Conservation (phyloP, 2,888 invertebrate genomes). For the Plutella xylostella region DNA sequence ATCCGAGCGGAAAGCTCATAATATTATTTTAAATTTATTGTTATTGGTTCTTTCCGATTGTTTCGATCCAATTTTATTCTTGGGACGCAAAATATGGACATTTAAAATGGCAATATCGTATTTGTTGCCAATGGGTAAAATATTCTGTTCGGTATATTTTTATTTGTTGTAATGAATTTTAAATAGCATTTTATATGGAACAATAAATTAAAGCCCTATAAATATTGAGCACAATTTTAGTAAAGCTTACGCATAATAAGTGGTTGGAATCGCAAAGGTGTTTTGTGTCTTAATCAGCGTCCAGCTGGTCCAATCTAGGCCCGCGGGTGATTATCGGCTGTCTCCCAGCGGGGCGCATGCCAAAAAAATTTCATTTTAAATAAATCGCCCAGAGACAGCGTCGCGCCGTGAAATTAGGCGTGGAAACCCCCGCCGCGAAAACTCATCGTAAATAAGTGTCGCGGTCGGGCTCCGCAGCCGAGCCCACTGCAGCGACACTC, state of each 20-base stretch:
- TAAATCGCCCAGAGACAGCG: constrained; percentile 63
- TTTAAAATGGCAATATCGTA: too few relatives aligned
- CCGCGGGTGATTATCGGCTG: constrained; percentile 53
- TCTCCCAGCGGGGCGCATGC: constrained; percentile 55
- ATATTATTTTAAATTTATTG: constrained; percentile 26
- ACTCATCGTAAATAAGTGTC: constrained; percentile 65
- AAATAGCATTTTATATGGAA: too few relatives aligned
- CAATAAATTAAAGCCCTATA: too few relatives aligned
- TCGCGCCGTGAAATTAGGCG: constrained; percentile 64
- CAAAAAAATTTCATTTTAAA: constrained; percentile 61
- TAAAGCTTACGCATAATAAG: too few relatives aligned
- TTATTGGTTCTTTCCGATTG: background rate
- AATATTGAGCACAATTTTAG: too few relatives aligned
- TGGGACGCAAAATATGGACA: too few relatives aligned
- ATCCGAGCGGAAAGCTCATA: constrained; percentile 24
- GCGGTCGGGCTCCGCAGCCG: constrained; percentile 35
- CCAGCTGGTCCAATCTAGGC: constrained; percentile 48
- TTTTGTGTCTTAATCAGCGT: constrained; percentile 55
- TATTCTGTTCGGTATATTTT: too few relatives aligned
- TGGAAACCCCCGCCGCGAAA: constrained; percentile 62
- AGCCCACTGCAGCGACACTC: constrained; percentile 50
- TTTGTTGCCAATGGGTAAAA: too few relatives aligned
- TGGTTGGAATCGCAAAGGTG: constrained; percentile 28
- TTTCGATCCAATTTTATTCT: too few relatives aligned
- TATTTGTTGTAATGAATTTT: too few relatives aligned